A percentile compares a stretch with the other conserved stretches of the same genome.
These are phyloP conservation scores for Anseranas semipalmata DNA, from an alignment of 2,113 vertebrate species.

Conservation along the genomic window DNA sequence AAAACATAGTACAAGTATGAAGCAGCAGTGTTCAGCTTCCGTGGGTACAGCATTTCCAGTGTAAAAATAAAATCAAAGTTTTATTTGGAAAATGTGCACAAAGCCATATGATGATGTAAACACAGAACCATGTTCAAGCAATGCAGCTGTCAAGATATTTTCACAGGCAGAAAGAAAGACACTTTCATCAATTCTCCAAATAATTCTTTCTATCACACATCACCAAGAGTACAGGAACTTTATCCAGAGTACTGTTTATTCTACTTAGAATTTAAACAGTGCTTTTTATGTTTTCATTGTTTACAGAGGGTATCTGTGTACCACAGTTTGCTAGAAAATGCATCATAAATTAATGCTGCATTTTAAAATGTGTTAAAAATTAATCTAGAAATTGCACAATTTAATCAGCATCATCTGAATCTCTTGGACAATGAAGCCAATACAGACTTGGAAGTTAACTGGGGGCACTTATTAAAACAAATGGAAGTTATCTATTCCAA, in stretches of 20 bases:
- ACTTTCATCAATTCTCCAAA: not conserved
- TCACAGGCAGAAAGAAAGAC: not conserved
- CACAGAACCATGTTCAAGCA: constrained; percentile 9
- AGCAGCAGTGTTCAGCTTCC: not conserved
- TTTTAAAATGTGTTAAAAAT: constrained; percentile 22
- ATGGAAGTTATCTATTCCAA: constrained; percentile 55
- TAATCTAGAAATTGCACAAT: not conserved
- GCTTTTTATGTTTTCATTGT: not conserved
- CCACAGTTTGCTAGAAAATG: not conserved
- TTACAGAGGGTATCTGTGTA: not conserved
- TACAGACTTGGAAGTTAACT: constrained; percentile 32
- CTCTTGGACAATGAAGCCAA: constrained; percentile 10
- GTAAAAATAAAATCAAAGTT: constrained; percentile 16
- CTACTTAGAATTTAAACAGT: not conserved
- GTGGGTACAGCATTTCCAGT: not conserved
- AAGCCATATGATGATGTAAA: constrained; percentile 19
- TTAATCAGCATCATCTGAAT: constrained; percentile 10
- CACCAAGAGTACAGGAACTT: not conserved
- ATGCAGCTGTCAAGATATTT: constrained; percentile 30
- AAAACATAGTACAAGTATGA: not conserved
- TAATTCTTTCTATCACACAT: constrained; percentile 10
- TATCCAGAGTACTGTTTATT: not conserved
- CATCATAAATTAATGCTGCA: not conserved
- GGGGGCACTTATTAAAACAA: constrained; percentile 57
- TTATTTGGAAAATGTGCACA: not conserved